A percentile compares a stretch with the other conserved stretches of the same genome.
phyloP scores from a whole-genome alignment of 2,797 vertebrate genomes.

The Melanogrammus aeglefinus region DNA sequence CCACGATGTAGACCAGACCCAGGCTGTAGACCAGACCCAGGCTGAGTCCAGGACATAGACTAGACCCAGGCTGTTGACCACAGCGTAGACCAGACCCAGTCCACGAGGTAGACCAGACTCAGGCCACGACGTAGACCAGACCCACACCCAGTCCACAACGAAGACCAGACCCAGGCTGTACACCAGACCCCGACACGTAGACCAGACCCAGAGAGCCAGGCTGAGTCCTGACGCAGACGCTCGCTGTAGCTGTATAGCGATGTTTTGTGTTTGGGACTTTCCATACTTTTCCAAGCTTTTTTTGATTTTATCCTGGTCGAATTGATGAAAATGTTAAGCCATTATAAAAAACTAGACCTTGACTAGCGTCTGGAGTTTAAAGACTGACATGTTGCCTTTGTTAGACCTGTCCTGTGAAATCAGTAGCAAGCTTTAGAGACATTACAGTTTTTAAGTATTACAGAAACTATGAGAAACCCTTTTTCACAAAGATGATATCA shows the following conservation, averaged over 20 bases:
- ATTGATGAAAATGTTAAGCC: no score
- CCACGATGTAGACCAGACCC: background rate
- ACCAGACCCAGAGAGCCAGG: conserved; percentile 20
- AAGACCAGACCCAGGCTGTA: conserved; percentile 12
- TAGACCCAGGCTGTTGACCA: background rate
- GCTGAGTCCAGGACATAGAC: background rate
- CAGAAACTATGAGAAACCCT: background rate
- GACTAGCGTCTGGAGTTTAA: background rate
- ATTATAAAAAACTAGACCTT: background rate
- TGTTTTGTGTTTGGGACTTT: no score
- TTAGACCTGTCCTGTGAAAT: background rate
- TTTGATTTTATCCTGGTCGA: no score
- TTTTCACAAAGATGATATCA: background rate
- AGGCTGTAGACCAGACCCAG: conserved; percentile 33
- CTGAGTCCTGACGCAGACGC: conserved; percentile 39
- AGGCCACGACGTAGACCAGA: conserved; percentile 47
- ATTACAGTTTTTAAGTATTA: background rate
- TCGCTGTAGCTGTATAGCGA: no score
- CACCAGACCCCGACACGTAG: conserved; percentile 33
- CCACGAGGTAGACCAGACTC: background rate
- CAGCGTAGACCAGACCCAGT: conserved; percentile 41
- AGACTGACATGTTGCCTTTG: background rate
- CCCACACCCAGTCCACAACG: conserved; percentile 30
- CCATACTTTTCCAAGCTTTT: no score
- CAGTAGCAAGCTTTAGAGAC: background rate